Evolutionary conservation across 2,888 invertebrate species (phyloP).

Genomic region (Acanthosepion lycidas): DNA sequence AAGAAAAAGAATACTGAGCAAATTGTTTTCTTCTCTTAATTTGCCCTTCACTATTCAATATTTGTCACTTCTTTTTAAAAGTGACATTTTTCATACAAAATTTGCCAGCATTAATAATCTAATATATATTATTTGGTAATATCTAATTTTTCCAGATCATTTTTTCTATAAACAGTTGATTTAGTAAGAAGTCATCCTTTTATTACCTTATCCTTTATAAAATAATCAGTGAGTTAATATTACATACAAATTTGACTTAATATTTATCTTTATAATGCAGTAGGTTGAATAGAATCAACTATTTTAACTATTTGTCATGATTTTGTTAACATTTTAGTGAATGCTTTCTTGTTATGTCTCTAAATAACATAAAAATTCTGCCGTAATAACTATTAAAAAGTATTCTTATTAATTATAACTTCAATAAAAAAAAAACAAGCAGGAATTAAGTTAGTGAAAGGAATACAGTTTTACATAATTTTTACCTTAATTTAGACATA

Average conservation of each 20-base stretch:
- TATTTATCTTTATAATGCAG: not conserved
- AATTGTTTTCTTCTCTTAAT: not conserved
- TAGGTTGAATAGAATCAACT: not conserved
- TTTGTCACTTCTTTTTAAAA: not conserved
- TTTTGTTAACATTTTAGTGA: not conserved
- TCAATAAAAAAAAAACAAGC: not conserved
- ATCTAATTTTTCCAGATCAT: not conserved
- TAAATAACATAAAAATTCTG: not conserved
- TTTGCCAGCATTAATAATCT: not conserved
- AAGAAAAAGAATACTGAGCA: not conserved
- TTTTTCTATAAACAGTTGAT: not conserved
- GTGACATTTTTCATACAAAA: not conserved
- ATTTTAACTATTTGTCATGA: not conserved
- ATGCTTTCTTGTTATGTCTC: not conserved
- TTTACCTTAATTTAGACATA: not conserved
- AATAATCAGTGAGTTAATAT: not conserved
- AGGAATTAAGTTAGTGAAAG: not conserved
- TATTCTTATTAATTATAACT: not conserved
- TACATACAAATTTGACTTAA: not conserved
- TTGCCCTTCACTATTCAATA: not conserved
- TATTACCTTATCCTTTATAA: not conserved
- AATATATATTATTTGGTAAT: not conserved
- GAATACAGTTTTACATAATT: not conserved
- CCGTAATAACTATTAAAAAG: not conserved
- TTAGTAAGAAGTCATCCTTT: not conserved